Percentiles rank a stretch among this genome's conserved stretches.
These are phyloP conservation scores for Corythoichthys intestinalis DNA, from an alignment of 2,113 vertebrate genomes.

Conservation along the genomic window DNA sequence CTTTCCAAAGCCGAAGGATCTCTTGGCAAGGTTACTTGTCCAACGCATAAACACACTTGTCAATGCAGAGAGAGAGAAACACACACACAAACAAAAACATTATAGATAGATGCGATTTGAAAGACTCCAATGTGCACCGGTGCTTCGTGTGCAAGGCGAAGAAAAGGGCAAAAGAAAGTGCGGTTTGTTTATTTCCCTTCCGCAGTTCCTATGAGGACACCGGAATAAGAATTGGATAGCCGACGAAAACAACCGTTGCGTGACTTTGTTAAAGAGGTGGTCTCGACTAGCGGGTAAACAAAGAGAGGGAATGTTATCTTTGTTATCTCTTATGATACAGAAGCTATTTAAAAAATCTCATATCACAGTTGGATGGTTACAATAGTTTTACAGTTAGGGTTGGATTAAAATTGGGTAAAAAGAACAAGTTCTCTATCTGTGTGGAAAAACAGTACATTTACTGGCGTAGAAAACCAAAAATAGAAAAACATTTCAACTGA, in stretches of 20 bases:
- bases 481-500: too few relatives aligned
- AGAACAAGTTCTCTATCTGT: too few relatives aligned
- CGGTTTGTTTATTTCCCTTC: not conserved
- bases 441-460: not conserved
- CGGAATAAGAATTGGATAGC: too few relatives aligned
- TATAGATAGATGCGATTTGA: slow-evolving; percentile 11
- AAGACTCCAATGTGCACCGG: slow-evolving; percentile 29
- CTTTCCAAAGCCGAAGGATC: slow-evolving; percentile 36
- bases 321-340: not conserved
- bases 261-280: slow-evolving; percentile 1
- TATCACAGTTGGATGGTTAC: not conserved
- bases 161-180: slow-evolving; percentile 5
- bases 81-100: slow-evolving; percentile 11
- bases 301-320: not conserved
- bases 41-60: slow-evolving; percentile 12
- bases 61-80: not conserved
- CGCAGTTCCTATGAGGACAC: not conserved
- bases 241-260: not conserved
- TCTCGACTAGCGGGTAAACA: not conserved
- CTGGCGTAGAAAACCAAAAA: not conserved
- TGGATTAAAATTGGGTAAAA: not conserved
- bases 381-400: not conserved
- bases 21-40: slow-evolving; percentile 43
- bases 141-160: slow-evolving; percentile 31
- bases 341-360: not conserved